Evolutionary conservation across 2,888 invertebrate genomes (phyloP), one percentile per base, ranked within the genome.

Genomic region (Melinopterus prodromus): DNA sequence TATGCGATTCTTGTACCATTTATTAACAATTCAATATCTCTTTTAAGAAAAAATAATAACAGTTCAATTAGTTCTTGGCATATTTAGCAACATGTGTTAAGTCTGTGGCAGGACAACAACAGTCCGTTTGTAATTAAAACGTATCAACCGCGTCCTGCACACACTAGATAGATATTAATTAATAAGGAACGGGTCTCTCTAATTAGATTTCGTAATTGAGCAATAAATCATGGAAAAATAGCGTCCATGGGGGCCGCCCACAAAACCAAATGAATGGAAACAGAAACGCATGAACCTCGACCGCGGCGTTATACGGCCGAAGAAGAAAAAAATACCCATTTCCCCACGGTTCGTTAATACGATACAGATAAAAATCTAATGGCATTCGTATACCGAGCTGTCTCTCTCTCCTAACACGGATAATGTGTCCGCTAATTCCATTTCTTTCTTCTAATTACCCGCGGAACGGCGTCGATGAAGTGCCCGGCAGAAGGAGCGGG

Each of bases 201-300:
- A 53, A 53, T 53, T 53, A 53, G 53, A 53, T 53, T 53, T 53
- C 53, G 53, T 53, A 53, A 53, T 53, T 53, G 53, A 53, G 53
- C 53, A 53, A 53, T 53, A 53, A 53, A 53, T 53, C 53, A 53
- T 53, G 53, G 53, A 53, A 53, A 53, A 53, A 53, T 53, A 53
- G 53, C 53, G 53, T 53, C 53, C 53, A 53, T 12, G 53, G 53
- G 53, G 53, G 12, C 53, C 53, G 53, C 53, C 53, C 5, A 53
- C 9, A 53, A 53, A 53, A 53, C 53, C 53, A 12, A 53, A 53
- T 53, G 53, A 53, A 53, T 53, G 53, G 53, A 53, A 7, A 53
- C 53, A 53, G 53, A 53, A 53, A 53, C 53, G 53, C 53, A 53
- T 12, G 53, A 53, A 53, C 53, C 53, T 53, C 53, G 53, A 53